Evolutionary conservation across 2,113 vertebrate species (phyloP).

Genomic region (Trichomycterus rosablanca): DNA sequence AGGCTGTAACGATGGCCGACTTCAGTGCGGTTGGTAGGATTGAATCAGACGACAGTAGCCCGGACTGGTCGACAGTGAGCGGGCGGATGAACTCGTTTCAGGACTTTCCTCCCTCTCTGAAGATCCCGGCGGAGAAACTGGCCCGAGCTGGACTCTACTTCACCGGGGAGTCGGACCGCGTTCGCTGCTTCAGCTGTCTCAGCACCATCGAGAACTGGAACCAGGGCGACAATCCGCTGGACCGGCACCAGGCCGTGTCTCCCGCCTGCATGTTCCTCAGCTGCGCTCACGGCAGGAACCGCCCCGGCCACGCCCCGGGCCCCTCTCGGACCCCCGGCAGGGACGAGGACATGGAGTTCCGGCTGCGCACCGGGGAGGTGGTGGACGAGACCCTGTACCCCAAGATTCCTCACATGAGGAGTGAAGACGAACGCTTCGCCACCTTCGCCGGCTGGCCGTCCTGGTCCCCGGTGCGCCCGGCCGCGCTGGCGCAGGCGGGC

Average conservation of each 20-base stretch:
- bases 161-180: constrained; percentile 78
- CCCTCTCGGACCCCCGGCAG: constrained; percentile 40
- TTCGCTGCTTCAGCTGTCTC: constrained; percentile 84
- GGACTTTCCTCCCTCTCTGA: constrained; percentile 65
- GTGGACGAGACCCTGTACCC: constrained; percentile 79
- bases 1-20: constrained; percentile 56
- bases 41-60: constrained; percentile 50
- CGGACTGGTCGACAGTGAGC: constrained; percentile 63
- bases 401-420: constrained; percentile 73
- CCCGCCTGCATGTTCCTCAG: constrained; percentile 77
- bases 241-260: constrained; percentile 77
- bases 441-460: constrained; percentile 80
- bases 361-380: constrained; percentile 79
- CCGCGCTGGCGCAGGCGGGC: constrained; percentile 81
- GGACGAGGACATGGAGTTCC: constrained; percentile 58
- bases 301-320: neutral
- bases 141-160: constrained; percentile 86
- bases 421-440: constrained; percentile 74
- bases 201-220: constrained; percentile 77
- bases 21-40: constrained; percentile 44
- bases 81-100: constrained; percentile 73
- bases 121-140: constrained; percentile 67
- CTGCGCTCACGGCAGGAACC: constrained; percentile 51
- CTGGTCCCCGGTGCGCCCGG: constrained; percentile 61
- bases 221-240: constrained; percentile 71